Evolutionary conservation across 2,888 invertebrate genomes (phyloP), one percentile per base, ranked within the genome.

Genomic region (Leptothorax acervorum): DNA sequence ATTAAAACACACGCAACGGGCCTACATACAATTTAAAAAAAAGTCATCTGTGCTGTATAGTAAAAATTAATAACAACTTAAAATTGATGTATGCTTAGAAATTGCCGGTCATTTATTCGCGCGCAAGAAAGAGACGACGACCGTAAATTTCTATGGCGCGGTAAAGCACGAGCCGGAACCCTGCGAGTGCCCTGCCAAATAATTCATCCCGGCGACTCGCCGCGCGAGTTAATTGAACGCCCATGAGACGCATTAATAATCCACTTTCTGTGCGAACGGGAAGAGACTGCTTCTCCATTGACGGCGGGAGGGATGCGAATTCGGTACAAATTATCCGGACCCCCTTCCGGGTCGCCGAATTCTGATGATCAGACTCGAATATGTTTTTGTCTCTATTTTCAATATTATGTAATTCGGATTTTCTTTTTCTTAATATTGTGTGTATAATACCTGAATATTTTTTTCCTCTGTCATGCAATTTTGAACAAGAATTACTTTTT

Each of bases 191-290:
- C 35, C 53, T 48, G 63, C 28, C 70, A 71, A 87, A 84, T 88
- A 87, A 87, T 86, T 88, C 82, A 87, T 86, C 79, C 82, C 73
- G 81, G 75, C 74, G 79, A 81, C 45, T 66, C 71, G 62, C 57
- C 45, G 53, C 48, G 48, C 66, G 68, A 65, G 74, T 84, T 87
- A 88, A 87, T 88, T 87, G 81, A 87, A 71, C 81, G 73, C 81
- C 87, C 76, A 85, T 87, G 70, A 85, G 78, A 87, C 82, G 82
- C 85, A 87, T 87, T 87, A 87, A 87, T 87, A 87, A 87, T 85
- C 6, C 78, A 75, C 53, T 78, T 83, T 81, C 51, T 60, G 42
- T 35, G 55, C 31, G 60, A 55, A 42, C 60, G 12, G 57, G 15
- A 51, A 51, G 23, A 79, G 39, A 42, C 18, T 11, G 15, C 62